Evolutionary conservation across 35 echinoderm and acorn worm genomes (phyloP).

Genomic region (Stichopus chloronotus): DNA sequence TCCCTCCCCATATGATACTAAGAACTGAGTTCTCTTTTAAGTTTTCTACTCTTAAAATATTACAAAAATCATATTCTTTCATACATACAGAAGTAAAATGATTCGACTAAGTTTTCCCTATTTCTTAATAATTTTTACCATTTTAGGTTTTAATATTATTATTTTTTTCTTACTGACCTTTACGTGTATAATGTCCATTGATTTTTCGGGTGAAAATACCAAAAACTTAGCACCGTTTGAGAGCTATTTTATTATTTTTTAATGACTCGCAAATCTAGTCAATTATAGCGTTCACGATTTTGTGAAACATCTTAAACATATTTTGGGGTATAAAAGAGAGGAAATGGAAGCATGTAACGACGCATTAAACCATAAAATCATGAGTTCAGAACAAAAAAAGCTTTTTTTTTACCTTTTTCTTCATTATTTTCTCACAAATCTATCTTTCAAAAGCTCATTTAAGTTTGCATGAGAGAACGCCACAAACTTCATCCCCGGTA

Average conservation of each 20-base stretch:
- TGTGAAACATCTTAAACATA: conserved; percentile 13
- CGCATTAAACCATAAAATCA: conserved; percentile 29
- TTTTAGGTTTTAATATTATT: neutral
- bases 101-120: too few relatives aligned
- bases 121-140: too few relatives aligned
- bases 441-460: neutral
- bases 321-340: neutral
- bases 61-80: too few relatives aligned
- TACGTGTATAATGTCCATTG: neutral
- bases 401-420: neutral
- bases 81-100: too few relatives aligned
- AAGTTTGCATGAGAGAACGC: neutral
- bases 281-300: neutral
- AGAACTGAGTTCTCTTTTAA: too few relatives aligned
- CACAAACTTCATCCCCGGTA: neutral
- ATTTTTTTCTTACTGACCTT: neutral
- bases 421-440: neutral
- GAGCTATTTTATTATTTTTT: neutral
- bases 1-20: too few relatives aligned
- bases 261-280: neutral
- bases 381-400: neutral
- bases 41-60: too few relatives aligned
- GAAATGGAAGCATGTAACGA: neutral
- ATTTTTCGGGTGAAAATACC: neutral
- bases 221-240: neutral